Evolutionary conservation across 2,888 invertebrate species (phyloP), one percentile per base, ranked within the genome.

Genomic region (Pyrochroa serraticornis): DNA sequence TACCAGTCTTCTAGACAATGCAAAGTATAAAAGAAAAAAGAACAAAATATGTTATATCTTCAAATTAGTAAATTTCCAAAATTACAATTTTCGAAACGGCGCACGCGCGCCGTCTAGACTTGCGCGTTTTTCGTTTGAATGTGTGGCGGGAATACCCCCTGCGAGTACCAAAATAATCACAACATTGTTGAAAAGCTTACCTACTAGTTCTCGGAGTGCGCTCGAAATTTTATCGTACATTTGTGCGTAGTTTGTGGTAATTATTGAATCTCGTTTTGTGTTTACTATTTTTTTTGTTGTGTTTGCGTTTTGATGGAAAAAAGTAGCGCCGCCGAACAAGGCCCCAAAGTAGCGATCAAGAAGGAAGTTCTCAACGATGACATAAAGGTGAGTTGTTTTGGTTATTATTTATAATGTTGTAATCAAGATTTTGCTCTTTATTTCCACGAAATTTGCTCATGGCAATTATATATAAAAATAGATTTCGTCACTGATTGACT

Each of bases 281-380:
- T 9, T 42, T 12, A 38, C 38, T 22, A 9, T 30, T n/a, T 46
- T 46, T 35, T 35, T 46, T 36, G 13, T 14, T 48, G 6, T 46
- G 42, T 47, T 33, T 7, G 30, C 35, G 50, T 51, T 66, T 72
- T 70, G 58, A 76, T 77, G 76, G 76, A 75, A 71, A 72, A 74
- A 65, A 62, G 64, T 64, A 64, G 58, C 46, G 54, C 52, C 5
- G 48, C 58, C 33, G 63, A 61, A 42, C 68, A 69, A 46, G 65
- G 61, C 38, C 62, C 71, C 32, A 69, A 69, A 56, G 61, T 70
- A 34, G 14, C 79, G 60, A 82, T 87, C 67, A 90, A 90, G 79
- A 89, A 89, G 78, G 89, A 90, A 77, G 82, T 85, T 70, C 79
- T 82, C 60, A 87, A 87, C 79, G 89, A 90, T 81, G 90, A 90